Conservation (phyloP, 2,888 invertebrate species). For the Hydrotaea cyrtoneurina region DNA sequence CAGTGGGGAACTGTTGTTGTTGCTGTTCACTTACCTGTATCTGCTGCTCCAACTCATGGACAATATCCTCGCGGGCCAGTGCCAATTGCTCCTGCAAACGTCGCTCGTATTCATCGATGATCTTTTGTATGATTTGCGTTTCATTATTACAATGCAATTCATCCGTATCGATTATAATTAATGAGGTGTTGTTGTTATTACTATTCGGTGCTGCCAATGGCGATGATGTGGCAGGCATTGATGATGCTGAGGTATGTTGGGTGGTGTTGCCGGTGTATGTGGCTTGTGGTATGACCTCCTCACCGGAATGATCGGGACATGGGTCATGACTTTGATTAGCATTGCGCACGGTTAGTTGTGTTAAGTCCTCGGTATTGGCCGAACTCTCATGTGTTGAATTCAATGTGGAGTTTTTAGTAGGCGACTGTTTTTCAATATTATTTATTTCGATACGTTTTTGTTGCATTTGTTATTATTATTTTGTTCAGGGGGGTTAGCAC, state of each 20-base stretch:
- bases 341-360: constrained; percentile 53
- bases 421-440: constrained; percentile 44
- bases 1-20: neutral
- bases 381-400: constrained; percentile 58
- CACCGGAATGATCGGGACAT: neutral
- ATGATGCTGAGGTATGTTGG: neutral
- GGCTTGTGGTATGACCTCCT: neutral
- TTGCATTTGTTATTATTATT: constrained; percentile 20
- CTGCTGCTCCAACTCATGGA: constrained; percentile 86
- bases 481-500: constrained; percentile 61
- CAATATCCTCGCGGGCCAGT: constrained; percentile 86
- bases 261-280: neutral
- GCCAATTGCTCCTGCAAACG: constrained; percentile 84
- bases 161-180: constrained; percentile 79
- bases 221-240: constrained; percentile 7
- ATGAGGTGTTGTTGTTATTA: constrained; percentile 72
- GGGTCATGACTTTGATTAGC: constrained; percentile 44
- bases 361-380: constrained; percentile 55
- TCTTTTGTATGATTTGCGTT: constrained; percentile 78
- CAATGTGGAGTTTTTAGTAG: constrained; percentile 60
- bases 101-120: constrained; percentile 81
- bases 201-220: constrained; percentile 33
- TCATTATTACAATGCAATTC: constrained; percentile 78
- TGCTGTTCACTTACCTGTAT: constrained; percentile 84
- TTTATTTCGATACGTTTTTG: neutral